phyloP scores from a whole-genome alignment of 2,888 invertebrate genomes.

The Syrphus vitripennis region DNA sequence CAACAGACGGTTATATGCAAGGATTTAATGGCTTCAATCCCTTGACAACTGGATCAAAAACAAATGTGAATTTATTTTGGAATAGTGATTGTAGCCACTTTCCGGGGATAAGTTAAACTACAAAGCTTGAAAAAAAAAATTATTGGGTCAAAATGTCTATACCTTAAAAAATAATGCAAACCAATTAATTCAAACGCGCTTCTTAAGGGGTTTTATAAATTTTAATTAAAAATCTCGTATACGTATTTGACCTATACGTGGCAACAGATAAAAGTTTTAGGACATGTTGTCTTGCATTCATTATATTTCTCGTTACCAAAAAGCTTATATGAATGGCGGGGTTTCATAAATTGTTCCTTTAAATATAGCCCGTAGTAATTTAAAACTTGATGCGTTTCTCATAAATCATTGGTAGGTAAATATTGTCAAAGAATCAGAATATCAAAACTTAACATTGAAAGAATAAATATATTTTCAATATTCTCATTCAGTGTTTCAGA shows the following conservation, averaged over 20 bases:
- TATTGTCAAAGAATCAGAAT: not conserved
- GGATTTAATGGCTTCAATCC: not conserved
- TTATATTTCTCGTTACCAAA: not conserved
- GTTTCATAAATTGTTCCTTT: not conserved
- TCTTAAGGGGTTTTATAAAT: not conserved
- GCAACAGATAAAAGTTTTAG: not conserved
- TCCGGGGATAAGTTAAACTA: not conserved
- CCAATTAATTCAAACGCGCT: not conserved
- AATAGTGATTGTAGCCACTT: slow-evolving; percentile 8
- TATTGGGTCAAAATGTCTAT: not conserved
- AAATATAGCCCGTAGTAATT: not conserved
- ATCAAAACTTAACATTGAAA: not conserved
- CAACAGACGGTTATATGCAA: no score
- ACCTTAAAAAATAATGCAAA: not conserved
- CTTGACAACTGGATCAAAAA: slow-evolving; percentile 18
- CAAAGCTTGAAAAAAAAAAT: not conserved
- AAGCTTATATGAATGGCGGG: not conserved
- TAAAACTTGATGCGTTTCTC: not conserved
- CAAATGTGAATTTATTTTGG: slow-evolving; percentile 11
- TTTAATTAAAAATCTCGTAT: not conserved
- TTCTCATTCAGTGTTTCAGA: not conserved
- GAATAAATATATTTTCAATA: not conserved
- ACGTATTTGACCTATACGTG: not conserved
- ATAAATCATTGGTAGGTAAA: not conserved
- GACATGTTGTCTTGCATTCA: not conserved